phyloP scores from a whole-genome alignment of 2,888 invertebrate species.

The Orgyia antiqua region DNA sequence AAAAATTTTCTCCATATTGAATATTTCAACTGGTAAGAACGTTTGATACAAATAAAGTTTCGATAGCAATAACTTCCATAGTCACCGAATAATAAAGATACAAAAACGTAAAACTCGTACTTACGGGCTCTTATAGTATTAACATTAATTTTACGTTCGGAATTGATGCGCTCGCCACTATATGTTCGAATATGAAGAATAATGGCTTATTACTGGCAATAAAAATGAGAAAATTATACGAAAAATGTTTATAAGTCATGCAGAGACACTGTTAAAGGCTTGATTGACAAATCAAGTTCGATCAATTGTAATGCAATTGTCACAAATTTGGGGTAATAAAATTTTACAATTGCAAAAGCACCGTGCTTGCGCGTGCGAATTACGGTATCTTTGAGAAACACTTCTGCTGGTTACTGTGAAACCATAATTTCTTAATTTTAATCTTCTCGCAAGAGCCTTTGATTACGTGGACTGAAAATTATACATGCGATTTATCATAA shows the following conservation, averaged over 20 bases:
- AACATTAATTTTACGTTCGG: too few species aligned
- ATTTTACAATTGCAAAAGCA: constrained; percentile 47
- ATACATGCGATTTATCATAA: too few species aligned
- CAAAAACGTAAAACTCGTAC: too few species aligned
- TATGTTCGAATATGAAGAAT: constrained; percentile 16
- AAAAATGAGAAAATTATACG: constrained; percentile 39
- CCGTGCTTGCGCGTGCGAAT: constrained; percentile 11
- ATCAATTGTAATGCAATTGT: constrained; percentile 45
- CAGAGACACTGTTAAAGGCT: constrained; percentile 32
- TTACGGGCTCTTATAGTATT: too few species aligned
- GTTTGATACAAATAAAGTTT: too few species aligned
- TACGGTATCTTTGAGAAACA: constrained; percentile 9
- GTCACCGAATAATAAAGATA: too few species aligned
- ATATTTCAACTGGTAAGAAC: too few species aligned
- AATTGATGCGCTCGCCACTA: too few species aligned
- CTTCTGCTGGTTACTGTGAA: constrained; percentile 2
- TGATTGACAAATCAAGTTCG: constrained; percentile 37
- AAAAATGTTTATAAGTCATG: constrained; percentile 26
- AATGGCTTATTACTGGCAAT: constrained; percentile 43
- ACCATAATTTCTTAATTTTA: constrained; percentile 10
- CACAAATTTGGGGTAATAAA: constrained; percentile 63
- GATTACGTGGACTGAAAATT: too few species aligned
- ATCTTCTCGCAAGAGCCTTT: neutral
- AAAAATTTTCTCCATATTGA: too few species aligned
- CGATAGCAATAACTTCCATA: too few species aligned